These are phyloP conservation scores for Apotomis capreana DNA, from an alignment of 2,888 invertebrate genomes.

Conservation along the genomic window DNA sequence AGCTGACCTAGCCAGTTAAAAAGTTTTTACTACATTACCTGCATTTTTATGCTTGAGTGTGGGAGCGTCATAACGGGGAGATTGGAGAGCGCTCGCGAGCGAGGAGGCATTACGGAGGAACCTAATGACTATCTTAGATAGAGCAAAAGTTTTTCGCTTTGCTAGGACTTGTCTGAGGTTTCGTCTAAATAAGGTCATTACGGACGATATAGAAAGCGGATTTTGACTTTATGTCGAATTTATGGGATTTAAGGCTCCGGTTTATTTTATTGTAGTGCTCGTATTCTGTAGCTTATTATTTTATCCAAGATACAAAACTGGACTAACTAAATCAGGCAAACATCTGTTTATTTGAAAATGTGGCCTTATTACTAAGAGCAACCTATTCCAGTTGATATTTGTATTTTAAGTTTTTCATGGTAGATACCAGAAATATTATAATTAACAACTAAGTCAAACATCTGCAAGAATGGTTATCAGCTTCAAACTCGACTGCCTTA, in stretches of 20 bases:
- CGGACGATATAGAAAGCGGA: constrained; percentile 48
- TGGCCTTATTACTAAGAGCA: no score
- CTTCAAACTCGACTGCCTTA: background rate
- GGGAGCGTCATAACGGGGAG: constrained; percentile 43
- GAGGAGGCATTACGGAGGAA: constrained; percentile 55
- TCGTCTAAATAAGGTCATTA: constrained; percentile 72
- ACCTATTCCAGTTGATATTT: no score
- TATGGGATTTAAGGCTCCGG: constrained; percentile 11
- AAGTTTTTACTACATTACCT: background rate
- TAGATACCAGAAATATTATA: no score
- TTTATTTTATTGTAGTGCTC: constrained; percentile 6
- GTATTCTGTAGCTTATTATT: no score
- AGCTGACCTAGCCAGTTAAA: background rate
- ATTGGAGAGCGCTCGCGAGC: constrained; percentile 53
- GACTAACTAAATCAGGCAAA: no score
- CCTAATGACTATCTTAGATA: constrained; percentile 72
- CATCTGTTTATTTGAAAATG: no score
- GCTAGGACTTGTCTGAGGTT: constrained; percentile 57
- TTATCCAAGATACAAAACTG: no score
- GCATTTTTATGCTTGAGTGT: constrained; percentile 2
- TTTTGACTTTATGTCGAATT: constrained; percentile 37
- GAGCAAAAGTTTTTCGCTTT: constrained; percentile 70
- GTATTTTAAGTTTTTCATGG: no score
- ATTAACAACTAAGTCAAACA: background rate
- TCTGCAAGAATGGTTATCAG: background rate